phyloP scores from a whole-genome alignment of 1,140 invertebrate species.

The Meteorus sp. region DNA sequence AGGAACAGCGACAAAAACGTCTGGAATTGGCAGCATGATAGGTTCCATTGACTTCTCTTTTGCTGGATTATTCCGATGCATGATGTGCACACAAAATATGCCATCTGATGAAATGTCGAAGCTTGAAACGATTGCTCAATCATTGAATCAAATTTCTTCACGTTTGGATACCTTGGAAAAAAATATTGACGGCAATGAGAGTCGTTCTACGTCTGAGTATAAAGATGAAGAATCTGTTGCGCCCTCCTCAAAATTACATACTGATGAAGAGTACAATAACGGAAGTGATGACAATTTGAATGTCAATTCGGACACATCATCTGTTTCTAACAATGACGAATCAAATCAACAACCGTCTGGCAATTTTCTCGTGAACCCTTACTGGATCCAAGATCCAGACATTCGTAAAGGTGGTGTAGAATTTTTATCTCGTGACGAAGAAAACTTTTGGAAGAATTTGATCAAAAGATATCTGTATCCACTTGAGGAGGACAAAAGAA shows the following conservation, averaged over 20 bases:
- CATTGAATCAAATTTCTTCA: conserved; percentile 58
- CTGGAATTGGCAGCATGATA: conserved; percentile 57
- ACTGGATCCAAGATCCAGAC: conserved; percentile 72
- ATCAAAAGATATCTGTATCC: conserved; percentile 75
- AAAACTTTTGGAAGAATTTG: conserved; percentile 74
- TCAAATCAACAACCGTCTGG: conserved; percentile 22
- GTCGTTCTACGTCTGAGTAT: background rate
- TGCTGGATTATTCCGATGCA: conserved; percentile 65
- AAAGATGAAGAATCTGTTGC: background rate
- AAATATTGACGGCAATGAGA: background rate
- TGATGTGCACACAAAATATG: conserved; percentile 64
- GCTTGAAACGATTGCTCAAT: conserved; percentile 60
- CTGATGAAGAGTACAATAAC: background rate
- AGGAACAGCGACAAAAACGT: conserved; percentile 7
- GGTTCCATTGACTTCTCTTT: conserved; percentile 66
- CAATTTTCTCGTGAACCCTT: conserved; percentile 63
- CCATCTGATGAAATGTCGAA: conserved; percentile 60
- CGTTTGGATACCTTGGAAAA: conserved; percentile 61
- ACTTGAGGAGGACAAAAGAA: conserved; percentile 63
- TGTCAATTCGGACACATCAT: conserved; percentile 32
- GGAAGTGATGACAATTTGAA: conserved; percentile 31
- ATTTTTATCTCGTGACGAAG: conserved; percentile 65
- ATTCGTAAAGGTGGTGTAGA: conserved; percentile 66
- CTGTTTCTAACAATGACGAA: conserved; percentile 11
- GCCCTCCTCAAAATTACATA: too few relatives aligned